Evolutionary conservation across 2,113 vertebrate species (phyloP), one percentile per base, ranked within the genome.

Genomic region (Mola mola): DNA sequence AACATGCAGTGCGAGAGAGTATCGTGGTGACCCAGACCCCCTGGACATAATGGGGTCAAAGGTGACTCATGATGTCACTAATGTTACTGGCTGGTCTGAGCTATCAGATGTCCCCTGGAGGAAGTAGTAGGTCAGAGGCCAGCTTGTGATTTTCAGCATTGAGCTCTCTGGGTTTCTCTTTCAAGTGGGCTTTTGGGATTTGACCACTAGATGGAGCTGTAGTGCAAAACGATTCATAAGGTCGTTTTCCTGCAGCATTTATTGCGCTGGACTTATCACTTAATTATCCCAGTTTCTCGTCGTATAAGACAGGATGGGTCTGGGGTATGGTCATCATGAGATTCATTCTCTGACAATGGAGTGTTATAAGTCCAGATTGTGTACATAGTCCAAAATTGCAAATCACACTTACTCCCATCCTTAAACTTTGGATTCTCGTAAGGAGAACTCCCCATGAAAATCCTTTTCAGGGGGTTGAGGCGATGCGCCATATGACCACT

Each of bases 151-250:
- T 38, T 42, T 42, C 10, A 29, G 0, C 5, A 8, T 13, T 24
- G 13, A 21, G 7, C 16, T 2, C 1, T 1, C 2, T 38, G 17
- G n/a, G 37, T 29, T 41, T 53, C 26, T 31, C 21, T 16, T 33
- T 42, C 13, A 11, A 6, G 28, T 5, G 5, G 2, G 1, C 19
- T 25, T 41, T 17, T 13, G 16, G 3, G 13, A 8, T 13, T 3
- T 1, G 17, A 4, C 57, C 81, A 78, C 61, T 58, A 68, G 81
- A 36, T 19, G 66, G 48, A 4, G 40, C 11, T 28, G 10, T 24
- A 13, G n/a, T 52, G 3, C 38, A 25, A 25, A 46, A 22, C 2
- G 21, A 38, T 38, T 13, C 0, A 36, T 13, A 15, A 17, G 22
- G 26, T 28, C 12, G 8, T 11, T 9, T 4, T 10, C 17, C 26